Evolutionary conservation across 2,797 vertebrate species (phyloP), one percentile per base, ranked within the genome.

Genomic region (Sebastiscus albofasciatus): DNA sequence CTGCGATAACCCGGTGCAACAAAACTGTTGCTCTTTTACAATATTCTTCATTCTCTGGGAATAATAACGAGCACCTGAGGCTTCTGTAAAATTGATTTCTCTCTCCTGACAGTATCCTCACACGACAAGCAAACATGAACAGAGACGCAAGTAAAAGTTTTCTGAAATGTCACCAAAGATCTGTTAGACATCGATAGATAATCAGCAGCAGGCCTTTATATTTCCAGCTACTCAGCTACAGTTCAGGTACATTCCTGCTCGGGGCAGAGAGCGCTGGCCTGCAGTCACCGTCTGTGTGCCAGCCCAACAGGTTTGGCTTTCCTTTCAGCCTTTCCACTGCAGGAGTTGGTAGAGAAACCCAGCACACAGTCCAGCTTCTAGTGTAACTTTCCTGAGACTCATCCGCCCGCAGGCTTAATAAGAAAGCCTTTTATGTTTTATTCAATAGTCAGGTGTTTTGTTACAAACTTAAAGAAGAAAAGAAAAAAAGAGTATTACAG

Each of bases 291-390:
- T 64, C 55, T 72, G 79, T 71, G 61, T 64, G 58, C 36, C 66
- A n/a, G 72, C 58, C 60, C 67, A 62, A 87, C 80, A 77, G 78
- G 78, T 81, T 68, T 74, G 61, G 58, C 79, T 83, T 78, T 67
- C 59, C 39, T 81, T 68, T 75, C 71, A 68, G 18, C 13, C 12
- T 20, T 22, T 80, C 36, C 33, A 59, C 14, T 22, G 61, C 58
- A 67, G 64, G 49, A 29, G 36, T 27, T 46, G 33, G 26, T 0
- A 2, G 29, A 73, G 75, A 69, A 79, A 76, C 22, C 24, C 24
- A n/a, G 56, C 16, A n/a, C 60, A 66, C 39, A 31, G 62, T 73
- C 29, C 70, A 49, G 33, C 16, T 64, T 76, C 49, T 58, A 27
- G 12, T 64, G 29, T 10, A 71, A 49, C 52, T 80, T 72, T 77